Evolutionary conservation across 2,797 vertebrate genomes (phyloP), one percentile per base, ranked within the genome.

Genomic region (Anabacerthia variegaticeps): DNA sequence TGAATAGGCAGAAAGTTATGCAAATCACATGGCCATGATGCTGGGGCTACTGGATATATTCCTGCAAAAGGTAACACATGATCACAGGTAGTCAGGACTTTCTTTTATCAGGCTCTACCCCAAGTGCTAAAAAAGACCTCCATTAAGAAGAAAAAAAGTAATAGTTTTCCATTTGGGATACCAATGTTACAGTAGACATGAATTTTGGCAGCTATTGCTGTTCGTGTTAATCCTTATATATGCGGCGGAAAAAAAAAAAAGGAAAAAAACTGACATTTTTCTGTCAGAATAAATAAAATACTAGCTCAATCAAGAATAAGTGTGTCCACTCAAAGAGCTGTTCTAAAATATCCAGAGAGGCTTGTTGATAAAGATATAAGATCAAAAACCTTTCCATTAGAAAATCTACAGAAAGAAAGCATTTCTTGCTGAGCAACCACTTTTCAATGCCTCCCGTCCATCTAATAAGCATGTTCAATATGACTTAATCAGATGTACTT

Each of bases 401-500:
- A 91, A 92, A 71, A 51, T 49, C n/a, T 55, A 39, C 43, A 93
- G 14, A 58, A 89, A 49, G 21, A 75, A 91, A 77, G 51, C 10
- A 0, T 55, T 88, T 91, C 43, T 81, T 81, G 20, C 74, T 27
- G 62, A 75, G 11, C 63, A 39, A 84, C 37, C 19, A 28, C 24
- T 69, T 88, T 81, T 17, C 74, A 63, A 12, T 82, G 59, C 12
- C 28, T 93, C 37, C 56, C 0, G 0, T 69, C 71, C 48, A 49
- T 67, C 75, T 80, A 87, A 73, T 71, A 73, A 66, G 27, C 17
- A 52, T 22, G 37, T 85, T 61, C 56, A 24, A 7, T 84, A 63
- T n/a, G 48, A 81, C n/a, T 84, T 86, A 90, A 54, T 72, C 21
- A 32, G 66, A 59, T 63, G 32, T 87, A 80, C 39, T 88, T 87